Evolutionary conservation across 2,113 vertebrate species (phyloP).

Genomic region (Tupaia tana): DNA sequence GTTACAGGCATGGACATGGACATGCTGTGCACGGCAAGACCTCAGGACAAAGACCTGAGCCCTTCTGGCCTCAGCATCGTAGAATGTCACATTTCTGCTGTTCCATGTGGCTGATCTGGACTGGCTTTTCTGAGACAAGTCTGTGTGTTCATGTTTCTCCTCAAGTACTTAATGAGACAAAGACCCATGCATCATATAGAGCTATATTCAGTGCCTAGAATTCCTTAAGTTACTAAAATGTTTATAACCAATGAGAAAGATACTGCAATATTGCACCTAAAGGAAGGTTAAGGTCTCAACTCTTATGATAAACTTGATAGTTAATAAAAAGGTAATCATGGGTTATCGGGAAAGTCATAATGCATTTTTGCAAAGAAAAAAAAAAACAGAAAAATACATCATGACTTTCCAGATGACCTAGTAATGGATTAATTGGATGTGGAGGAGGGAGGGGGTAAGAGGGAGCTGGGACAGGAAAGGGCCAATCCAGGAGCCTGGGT

Average conservation of each 20-base stretch:
- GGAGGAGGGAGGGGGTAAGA: not conserved
- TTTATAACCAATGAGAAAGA: not conserved
- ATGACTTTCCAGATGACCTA: no score
- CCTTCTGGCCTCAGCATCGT: no score
- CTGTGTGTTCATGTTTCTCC: not conserved
- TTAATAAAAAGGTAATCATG: constrained; percentile 18
- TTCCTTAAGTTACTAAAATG: not conserved
- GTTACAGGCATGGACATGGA: no score
- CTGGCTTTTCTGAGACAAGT: not conserved
- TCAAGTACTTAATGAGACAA: not conserved
- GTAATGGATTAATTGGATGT: not conserved
- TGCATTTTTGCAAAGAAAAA: no score
- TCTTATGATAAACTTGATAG: not conserved
- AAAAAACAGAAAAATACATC: no score
- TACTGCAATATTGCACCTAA: not conserved
- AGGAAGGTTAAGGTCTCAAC: not conserved
- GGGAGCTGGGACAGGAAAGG: not conserved
- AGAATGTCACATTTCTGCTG: no score
- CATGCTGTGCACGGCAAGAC: no score
- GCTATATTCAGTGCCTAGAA: not conserved
- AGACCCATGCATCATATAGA: not conserved
- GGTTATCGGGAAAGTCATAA: not conserved
- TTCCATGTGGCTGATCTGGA: not conserved
- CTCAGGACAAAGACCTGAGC: no score
- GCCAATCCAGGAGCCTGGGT: not conserved